Percentiles rank a stretch among this genome's conserved stretches.
phyloP scores from a whole-genome alignment of 2,113 vertebrate species.

The Arvicanthis niloticus region DNA sequence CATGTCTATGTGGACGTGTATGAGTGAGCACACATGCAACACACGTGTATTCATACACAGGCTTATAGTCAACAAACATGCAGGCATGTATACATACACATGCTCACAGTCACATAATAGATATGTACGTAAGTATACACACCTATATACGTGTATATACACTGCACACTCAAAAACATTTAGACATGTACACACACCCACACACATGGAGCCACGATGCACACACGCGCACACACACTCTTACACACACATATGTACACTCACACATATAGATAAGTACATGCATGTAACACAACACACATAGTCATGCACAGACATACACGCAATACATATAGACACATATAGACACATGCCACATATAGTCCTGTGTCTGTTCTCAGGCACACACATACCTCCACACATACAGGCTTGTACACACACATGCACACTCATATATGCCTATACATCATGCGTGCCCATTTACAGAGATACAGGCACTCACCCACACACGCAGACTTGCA shows the following conservation, averaged over 20 bases:
- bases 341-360: background rate
- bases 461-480: background rate
- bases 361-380: background rate
- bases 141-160: background rate
- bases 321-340: background rate
- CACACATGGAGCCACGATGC: background rate
- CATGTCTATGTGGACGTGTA: background rate
- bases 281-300: background rate
- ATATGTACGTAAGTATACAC: background rate
- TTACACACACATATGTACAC: background rate
- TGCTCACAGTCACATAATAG: background rate
- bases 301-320: background rate
- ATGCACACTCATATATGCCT: no score
- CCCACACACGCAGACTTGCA: background rate
- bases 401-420: background rate
- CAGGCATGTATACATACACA: background rate
- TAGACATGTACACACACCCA: background rate
- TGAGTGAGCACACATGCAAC: background rate
- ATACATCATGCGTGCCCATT: fast-evolving
- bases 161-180: background rate
- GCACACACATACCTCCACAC: background rate
- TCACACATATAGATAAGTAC: background rate
- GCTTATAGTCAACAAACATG: no score
- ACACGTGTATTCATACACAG: background rate
- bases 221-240: background rate